Evolutionary conservation across 2,888 invertebrate genomes (phyloP).

Genomic region (Dilophus febrilis): DNA sequence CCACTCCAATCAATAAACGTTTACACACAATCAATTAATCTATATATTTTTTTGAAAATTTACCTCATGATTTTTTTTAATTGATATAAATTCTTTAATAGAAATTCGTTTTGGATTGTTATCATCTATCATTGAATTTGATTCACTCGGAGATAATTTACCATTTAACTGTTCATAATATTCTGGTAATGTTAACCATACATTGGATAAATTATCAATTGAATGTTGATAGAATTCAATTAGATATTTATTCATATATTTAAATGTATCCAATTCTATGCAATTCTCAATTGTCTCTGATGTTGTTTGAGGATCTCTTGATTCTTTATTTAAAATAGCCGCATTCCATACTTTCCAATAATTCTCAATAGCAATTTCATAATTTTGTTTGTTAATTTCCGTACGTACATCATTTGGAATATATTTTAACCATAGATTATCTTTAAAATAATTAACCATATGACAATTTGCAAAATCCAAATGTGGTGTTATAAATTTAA

Average conservation of each 20-base stretch:
- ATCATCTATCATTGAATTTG: conserved; percentile 18
- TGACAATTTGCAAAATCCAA: conserved; percentile 40
- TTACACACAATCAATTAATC: no score
- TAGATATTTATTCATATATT: no score
- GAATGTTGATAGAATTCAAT: no score
- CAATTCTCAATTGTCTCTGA: no score
- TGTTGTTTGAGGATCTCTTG: no score
- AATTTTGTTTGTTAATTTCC: conserved; percentile 30
- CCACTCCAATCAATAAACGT: no score
- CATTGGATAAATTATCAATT: conserved; percentile 17
- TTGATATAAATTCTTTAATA: conserved; percentile 55
- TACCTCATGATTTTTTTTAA: conserved; percentile 69
- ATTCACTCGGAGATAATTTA: conserved; percentile 16
- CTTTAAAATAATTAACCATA: conserved; percentile 56
- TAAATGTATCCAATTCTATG: no score
- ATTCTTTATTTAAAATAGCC: no score
- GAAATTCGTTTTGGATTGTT: conserved; percentile 15
- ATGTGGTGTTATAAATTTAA: no score
- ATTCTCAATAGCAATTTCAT: conserved; percentile 30
- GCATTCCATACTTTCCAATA: conserved; percentile 31
- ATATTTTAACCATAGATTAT: conserved; percentile 43
- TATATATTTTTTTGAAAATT: no score
- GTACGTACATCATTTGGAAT: conserved; percentile 37
- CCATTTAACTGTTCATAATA: conserved; percentile 25
- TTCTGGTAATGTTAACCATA: conserved; percentile 31